phyloP scores from a whole-genome alignment of 2,113 vertebrate genomes.

The Tyrannus savana region DNA sequence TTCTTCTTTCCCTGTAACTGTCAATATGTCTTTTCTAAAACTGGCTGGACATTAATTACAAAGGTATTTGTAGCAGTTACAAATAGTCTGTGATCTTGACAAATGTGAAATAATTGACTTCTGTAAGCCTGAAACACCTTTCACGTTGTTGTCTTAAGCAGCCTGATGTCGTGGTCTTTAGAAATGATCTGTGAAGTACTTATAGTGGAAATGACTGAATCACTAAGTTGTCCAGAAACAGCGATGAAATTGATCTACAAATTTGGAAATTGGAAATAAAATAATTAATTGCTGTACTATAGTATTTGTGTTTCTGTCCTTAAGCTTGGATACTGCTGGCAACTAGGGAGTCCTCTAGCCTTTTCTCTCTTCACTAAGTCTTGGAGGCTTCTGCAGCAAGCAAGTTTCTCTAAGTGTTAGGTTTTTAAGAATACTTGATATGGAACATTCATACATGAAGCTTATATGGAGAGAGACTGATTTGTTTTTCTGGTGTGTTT shows the following conservation, averaged over 20 bases:
- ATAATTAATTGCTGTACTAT: fast-evolving
- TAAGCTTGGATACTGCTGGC: background rate
- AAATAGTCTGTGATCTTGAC: background rate
- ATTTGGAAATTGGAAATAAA: background rate
- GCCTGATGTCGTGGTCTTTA: background rate
- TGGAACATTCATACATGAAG: background rate
- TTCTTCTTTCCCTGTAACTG: background rate
- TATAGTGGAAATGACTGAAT: background rate
- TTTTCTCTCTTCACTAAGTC: background rate
- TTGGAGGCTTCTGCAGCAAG: background rate
- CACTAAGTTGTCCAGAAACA: background rate
- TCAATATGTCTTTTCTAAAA: background rate
- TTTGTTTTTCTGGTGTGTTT: background rate
- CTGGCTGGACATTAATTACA: background rate
- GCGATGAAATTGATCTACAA: background rate
- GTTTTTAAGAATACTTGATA: background rate
- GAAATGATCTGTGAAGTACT: background rate
- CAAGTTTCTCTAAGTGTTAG: background rate
- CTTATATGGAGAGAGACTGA: background rate
- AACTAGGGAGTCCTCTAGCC: background rate
- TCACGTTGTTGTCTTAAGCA: background rate
- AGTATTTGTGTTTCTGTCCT: background rate
- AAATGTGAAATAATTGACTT: background rate
- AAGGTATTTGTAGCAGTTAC: background rate
- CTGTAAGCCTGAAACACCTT: background rate